A percentile compares a stretch with the other conserved stretches of the same genome.
These are phyloP conservation scores for Montipora capricornis DNA, from an alignment of 64 coral and sea anemone genomes.

Conservation along the genomic window DNA sequence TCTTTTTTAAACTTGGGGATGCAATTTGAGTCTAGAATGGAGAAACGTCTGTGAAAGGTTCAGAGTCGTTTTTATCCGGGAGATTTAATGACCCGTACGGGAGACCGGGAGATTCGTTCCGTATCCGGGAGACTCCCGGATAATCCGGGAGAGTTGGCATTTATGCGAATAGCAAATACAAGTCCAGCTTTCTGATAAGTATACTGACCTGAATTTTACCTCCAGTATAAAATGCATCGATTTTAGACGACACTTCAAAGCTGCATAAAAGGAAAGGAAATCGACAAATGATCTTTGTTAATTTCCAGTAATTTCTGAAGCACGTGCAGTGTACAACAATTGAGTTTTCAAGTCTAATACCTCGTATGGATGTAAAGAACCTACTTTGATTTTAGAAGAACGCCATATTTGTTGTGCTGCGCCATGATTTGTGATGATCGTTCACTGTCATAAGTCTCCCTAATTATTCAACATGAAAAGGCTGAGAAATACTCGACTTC, in stretches of 20 bases:
- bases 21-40: too few relatives aligned
- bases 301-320: neutral
- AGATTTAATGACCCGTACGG: too few relatives aligned
- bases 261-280: conserved; percentile 30
- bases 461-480: neutral
- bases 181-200: too few relatives aligned
- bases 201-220: conserved; percentile 93
- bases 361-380: neutral
- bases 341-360: neutral
- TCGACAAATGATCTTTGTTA: neutral
- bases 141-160: too few relatives aligned
- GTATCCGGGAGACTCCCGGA: too few relatives aligned
- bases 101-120: too few relatives aligned
- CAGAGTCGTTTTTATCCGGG: too few relatives aligned
- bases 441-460: neutral
- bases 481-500: neutral
- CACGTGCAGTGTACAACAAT: neutral
- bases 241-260: conserved; percentile 88
- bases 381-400: conserved; percentile 38
- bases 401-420: neutral
- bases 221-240: conserved; percentile 96
- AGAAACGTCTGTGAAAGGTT: too few relatives aligned
- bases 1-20: too few relatives aligned
- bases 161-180: too few relatives aligned
- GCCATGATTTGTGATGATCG: neutral